Base-by-base conservation (phyloP, 2,888 invertebrate genomes). In the Drosophila yooni region DNA sequence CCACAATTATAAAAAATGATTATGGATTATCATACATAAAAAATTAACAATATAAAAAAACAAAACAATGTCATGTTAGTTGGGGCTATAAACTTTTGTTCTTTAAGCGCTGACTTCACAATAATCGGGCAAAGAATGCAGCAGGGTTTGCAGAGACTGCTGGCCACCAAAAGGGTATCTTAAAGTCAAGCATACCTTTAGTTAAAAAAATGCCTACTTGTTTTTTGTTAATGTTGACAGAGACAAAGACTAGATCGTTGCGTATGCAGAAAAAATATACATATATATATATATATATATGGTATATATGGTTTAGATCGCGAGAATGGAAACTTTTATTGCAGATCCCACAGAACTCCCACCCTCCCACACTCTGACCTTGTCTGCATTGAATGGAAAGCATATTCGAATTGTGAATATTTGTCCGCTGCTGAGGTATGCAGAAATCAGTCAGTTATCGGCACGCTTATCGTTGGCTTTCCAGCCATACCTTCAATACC, bases 361-460 rank as follows among this genome's bases (percentile, higher is more conserved):
- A n/a, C 15, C 54, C 48, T 50, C 25, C 25, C 50, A 10, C 34
- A 6, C 34, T 11, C 15, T 25, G 53, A 18, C 53, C 54, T 36
- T 54, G 54, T 38, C 36, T n/a, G 27, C 27, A 25, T 8, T 56
- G 36, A 54, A 38, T 38, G 54, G 54, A 54, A 34, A 38, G 27
- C 38, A 29, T 29, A 38, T 13, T n/a, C 27, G 33, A 38, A 18
- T n/a, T 36, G 54, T 46, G 66, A 66, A 69, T 59, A 68, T 48
- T 48, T 52, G 21, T 52, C 57, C 21, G 46, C 25, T 46, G 70
- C 50, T 57, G 65, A 61, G 89, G 70, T 81, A 87, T 89, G 84
- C 84, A 87, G 79, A 83, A 78, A 77, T 59, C 46, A 15, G 50
- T 64, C 48, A 68, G 78, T 69, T 87, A 89, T 83, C 83, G 71